Base-by-base conservation (phyloP, 2,888 invertebrate species). In the Drosophila infuscata region DNA sequence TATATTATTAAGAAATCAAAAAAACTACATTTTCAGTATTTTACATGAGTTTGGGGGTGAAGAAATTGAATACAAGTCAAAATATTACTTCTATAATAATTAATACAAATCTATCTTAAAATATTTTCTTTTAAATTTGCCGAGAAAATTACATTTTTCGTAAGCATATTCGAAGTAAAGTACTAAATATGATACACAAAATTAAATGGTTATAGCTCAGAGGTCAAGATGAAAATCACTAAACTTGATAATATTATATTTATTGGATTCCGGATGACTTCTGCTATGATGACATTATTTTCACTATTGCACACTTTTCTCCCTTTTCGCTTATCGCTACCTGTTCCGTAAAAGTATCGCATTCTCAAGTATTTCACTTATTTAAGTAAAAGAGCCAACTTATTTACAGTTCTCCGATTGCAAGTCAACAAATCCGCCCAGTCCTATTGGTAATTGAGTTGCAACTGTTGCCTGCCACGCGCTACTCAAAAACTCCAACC, bases 361-460 rank as follows among this genome's bases (percentile, higher is more conserved):
- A 20, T 2, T 20, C 3, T 11, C 20, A 20, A 43, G 20, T 5
- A 38, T 17, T 17, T 8, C 8, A 43, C 12, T 25, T 25, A 43
- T 12, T 43, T 6, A 11, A 20, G 43, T 11, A 20, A 11, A 20
- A 11, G 11, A 20, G 43, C 7, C 43, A 43, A 12, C 20, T 12
- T 12, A 12, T 20, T 20, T 20, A 20, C 1, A 20, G 12, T 12
- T 43, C 1, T 20, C 20, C 32, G 43, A 15, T n/a, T 52, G 9
- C 41, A 48, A 48, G 46, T 17, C 65, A 57, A 53, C 58, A 52
- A 68, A 48, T 68, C 1, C 30, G 29, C 20, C 36, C 25, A 36
- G 20, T 58, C 62, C 41, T 48, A 51, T 29, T 11, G 49, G 52
- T 59, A 77, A 74, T 70, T 74, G 70, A 66, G 60, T 74, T 66